These are phyloP conservation scores for Heliothis subflexa DNA, from an alignment of 1,140 invertebrate genomes.

Conservation along the genomic window DNA sequence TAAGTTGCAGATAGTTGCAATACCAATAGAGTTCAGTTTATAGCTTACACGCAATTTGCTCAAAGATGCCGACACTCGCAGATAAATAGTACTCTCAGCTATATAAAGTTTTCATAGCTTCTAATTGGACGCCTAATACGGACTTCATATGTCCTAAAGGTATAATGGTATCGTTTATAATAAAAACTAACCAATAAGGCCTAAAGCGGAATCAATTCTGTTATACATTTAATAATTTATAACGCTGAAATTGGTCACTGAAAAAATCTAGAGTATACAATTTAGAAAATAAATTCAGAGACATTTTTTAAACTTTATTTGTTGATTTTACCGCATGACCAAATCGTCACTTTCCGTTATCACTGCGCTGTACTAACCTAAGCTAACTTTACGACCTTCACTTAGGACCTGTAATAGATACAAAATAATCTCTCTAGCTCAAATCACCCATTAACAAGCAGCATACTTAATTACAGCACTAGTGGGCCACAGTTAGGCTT, in stretches of 20 bases:
- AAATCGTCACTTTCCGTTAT: conserved; percentile 1
- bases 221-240: background rate
- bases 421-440: conserved; percentile 55
- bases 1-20: conserved; percentile 64
- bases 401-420: conserved; percentile 30
- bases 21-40: conserved; percentile 56
- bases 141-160: conserved; percentile 20
- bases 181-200: conserved; percentile 12
- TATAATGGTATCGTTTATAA: conserved; percentile 14
- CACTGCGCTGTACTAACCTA: background rate
- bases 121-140: conserved; percentile 68
- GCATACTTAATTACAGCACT: conserved; percentile 80
- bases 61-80: conserved; percentile 64
- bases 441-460: conserved; percentile 77
- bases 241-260: background rate
- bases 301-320: background rate
- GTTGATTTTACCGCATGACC: background rate
- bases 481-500: conserved; percentile 81
- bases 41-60: conserved; percentile 64
- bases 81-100: conserved; percentile 58
- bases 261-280: background rate
- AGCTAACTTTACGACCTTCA: conserved; percentile 29
- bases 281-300: background rate
- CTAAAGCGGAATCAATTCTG: background rate
- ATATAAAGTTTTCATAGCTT: conserved; percentile 67